phyloP scores from a whole-genome alignment of 2,797 vertebrate species.

The Poliocrania exsul region DNA sequence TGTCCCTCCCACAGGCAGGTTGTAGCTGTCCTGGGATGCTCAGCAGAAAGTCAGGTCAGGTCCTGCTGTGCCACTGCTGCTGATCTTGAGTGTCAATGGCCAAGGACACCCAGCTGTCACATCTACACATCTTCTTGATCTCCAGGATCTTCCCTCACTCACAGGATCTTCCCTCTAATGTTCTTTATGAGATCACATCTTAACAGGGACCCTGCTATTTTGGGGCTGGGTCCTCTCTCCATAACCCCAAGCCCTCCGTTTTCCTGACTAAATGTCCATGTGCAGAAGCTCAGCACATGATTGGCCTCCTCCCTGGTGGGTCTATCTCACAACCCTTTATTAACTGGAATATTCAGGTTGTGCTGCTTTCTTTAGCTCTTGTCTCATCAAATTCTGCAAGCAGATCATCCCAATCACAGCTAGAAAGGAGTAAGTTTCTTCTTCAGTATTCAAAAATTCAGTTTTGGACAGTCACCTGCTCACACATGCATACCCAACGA shows the following conservation, averaged over 20 bases:
- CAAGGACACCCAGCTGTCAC: not conserved
- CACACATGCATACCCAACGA: not conserved
- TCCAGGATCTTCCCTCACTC: not conserved
- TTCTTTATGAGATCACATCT: not conserved
- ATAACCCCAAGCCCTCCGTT: accelerated
- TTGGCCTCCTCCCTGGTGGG: not conserved
- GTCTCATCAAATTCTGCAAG: not conserved
- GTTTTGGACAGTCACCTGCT: not conserved
- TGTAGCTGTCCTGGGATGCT: accelerated
- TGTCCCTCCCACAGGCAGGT: not conserved
- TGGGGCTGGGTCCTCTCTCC: not conserved
- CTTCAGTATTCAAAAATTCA: not conserved
- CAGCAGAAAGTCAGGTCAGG: not conserved
- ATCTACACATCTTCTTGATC: not conserved
- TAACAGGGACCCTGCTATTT: not conserved
- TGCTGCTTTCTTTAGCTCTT: not conserved
- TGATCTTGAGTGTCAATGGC: accelerated
- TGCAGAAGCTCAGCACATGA: not conserved
- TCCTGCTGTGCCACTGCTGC: not conserved
- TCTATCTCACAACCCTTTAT: not conserved
- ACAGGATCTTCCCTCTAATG: not conserved
- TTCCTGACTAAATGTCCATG: not conserved
- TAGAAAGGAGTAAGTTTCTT: not conserved
- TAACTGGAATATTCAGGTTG: not conserved
- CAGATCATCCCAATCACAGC: not conserved